These are phyloP conservation scores for Apostichopus californicus DNA, from an alignment of 35 echinoderm and acorn worm genomes.

Conservation along the genomic window DNA sequence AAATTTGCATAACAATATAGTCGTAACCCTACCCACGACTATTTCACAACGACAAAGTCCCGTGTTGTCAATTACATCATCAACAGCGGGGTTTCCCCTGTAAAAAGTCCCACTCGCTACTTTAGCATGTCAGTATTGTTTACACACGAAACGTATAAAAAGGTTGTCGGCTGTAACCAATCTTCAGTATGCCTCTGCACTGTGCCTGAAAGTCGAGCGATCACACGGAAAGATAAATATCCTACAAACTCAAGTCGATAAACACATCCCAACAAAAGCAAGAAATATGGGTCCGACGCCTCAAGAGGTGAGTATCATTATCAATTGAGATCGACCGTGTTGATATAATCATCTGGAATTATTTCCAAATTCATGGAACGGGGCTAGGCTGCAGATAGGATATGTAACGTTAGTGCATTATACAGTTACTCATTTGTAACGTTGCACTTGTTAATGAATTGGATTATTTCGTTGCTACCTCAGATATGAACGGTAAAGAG, in stretches of 20 bases:
- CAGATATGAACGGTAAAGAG: too few relatives aligned
- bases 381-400: too few relatives aligned
- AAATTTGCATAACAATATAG: too few relatives aligned
- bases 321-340: too few relatives aligned
- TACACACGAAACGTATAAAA: not conserved
- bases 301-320: not conserved
- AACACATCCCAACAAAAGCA: not conserved
- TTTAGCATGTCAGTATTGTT: not conserved
- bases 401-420: too few relatives aligned
- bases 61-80: not conserved
- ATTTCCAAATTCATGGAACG: too few relatives aligned
- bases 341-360: too few relatives aligned
- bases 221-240: not conserved
- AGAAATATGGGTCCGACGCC: not conserved
- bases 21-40: too few relatives aligned
- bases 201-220: not conserved
- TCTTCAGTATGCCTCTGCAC: not conserved
- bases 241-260: not conserved
- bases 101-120: not conserved
- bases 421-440: too few relatives aligned
- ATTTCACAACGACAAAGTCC: not conserved
- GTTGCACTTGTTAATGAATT: too few relatives aligned
- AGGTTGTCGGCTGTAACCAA: not conserved
- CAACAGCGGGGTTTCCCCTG: not conserved
- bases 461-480: too few relatives aligned